Conservation (phyloP, 2,113 vertebrate genomes). For the Murina feae region DNA sequence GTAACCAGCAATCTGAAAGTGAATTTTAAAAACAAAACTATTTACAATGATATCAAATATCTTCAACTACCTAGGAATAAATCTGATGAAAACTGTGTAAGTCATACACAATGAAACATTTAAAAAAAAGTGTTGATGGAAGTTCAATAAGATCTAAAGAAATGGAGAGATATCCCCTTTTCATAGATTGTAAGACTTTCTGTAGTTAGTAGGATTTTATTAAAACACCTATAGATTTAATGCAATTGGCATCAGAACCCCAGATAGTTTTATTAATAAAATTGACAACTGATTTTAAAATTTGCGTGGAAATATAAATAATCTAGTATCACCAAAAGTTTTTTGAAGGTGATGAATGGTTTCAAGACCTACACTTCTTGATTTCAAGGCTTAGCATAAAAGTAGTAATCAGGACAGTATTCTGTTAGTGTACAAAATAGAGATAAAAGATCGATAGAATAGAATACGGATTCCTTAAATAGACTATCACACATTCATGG, state of each 20-base stretch:
- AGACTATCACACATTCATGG: background rate
- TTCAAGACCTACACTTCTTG: background rate
- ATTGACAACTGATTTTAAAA: background rate
- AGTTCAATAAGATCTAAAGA: background rate
- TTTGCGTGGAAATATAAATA: background rate
- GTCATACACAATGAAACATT: background rate
- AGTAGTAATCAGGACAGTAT: background rate
- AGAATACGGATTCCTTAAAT: background rate
- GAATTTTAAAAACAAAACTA: background rate
- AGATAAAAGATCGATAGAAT: background rate
- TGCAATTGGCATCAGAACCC: background rate
- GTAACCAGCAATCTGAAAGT: background rate
- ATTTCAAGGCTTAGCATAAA: background rate
- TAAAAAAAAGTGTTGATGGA: background rate
- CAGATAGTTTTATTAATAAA: background rate
- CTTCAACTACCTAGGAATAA: background rate
- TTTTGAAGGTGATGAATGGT: background rate
- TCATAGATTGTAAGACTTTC: background rate
- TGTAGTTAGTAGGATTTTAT: background rate
- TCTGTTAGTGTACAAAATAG: background rate
- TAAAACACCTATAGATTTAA: background rate
- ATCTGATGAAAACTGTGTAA: background rate
- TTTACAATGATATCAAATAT: background rate
- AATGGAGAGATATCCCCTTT: background rate
- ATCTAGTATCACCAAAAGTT: background rate